Evolutionary conservation across 2,888 invertebrate species (phyloP).

Genomic region (Parapristionchus giblindavisi): DNA sequence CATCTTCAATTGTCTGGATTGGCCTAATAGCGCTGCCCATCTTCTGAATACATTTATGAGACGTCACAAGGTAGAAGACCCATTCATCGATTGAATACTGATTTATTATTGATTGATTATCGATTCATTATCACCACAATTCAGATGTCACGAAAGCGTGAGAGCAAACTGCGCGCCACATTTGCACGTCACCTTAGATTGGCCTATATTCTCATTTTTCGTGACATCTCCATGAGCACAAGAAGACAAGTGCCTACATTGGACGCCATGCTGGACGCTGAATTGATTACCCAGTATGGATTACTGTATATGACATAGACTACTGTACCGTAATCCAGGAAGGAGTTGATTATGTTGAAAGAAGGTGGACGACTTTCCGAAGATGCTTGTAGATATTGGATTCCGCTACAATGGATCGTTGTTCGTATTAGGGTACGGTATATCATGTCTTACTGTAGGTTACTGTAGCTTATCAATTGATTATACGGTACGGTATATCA

Average conservation of each 20-base stretch:
- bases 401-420: slow-evolving; percentile 36
- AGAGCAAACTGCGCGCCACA: slow-evolving; percentile 24
- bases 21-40: slow-evolving; percentile 33
- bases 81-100: too few relatives aligned
- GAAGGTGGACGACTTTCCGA: slow-evolving; percentile 9
- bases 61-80: slow-evolving; percentile 3
- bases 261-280: slow-evolving; percentile 9
- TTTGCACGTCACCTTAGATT: slow-evolving; percentile 31
- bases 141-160: slow-evolving; percentile 17
- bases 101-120: not conserved
- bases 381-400: slow-evolving; percentile 32
- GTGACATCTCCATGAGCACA: slow-evolving; percentile 23
- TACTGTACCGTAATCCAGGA: not conserved
- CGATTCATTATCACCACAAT: slow-evolving; percentile 1
- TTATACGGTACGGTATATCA: too few relatives aligned
- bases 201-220: slow-evolving; percentile 34
- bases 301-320: not conserved
- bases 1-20: slow-evolving; percentile 34
- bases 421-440: slow-evolving; percentile 34
- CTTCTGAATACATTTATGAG: slow-evolving; percentile 31
- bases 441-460: too few relatives aligned
- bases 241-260: slow-evolving; percentile 12
- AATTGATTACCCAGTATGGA: slow-evolving; percentile 20
- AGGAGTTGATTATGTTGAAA: slow-evolving; percentile 27
- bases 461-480: too few relatives aligned